Conservation (phyloP, 2,888 invertebrate genomes). For the Mimachlamys varia region DNA sequence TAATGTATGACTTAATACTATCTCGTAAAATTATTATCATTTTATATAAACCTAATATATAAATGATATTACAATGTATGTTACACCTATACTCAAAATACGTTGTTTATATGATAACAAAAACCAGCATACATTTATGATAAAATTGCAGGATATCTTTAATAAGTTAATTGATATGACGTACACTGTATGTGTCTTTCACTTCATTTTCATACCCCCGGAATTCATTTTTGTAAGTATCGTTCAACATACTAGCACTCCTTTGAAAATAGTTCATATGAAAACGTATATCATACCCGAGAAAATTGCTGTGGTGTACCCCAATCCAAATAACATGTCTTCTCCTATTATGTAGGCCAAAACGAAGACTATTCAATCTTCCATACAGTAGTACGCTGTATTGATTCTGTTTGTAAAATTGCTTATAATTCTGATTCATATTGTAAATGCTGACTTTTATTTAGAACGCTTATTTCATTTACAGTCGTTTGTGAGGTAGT, state of each 20-base stretch:
- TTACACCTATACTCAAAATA: too few species aligned
- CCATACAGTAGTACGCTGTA: not conserved
- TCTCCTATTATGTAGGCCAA: not conserved
- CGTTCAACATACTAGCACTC: not conserved
- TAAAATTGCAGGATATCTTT: not conserved
- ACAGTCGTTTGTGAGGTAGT: not conserved
- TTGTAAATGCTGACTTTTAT: not conserved
- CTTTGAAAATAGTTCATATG: not conserved
- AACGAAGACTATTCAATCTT: not conserved
- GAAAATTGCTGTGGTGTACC: slow-evolving; percentile 6
- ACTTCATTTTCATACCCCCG: not conserved
- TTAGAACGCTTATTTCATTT: not conserved
- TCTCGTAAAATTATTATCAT: too few species aligned
- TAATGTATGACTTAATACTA: too few species aligned
- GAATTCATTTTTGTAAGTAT: slow-evolving; percentile 3
- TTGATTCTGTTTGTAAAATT: not conserved
- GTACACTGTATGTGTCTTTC: not conserved
- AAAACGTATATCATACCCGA: not conserved
- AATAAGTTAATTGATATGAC: not conserved
- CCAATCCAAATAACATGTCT: not conserved
- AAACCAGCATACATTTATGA: not conserved
- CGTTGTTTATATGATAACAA: too few species aligned
- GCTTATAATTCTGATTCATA: not conserved
- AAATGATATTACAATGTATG: too few species aligned
- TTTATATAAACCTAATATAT: too few species aligned